These are phyloP conservation scores for Onychostoma macrolepis DNA, from an alignment of 2,113 vertebrate species.

Conservation along the genomic window DNA sequence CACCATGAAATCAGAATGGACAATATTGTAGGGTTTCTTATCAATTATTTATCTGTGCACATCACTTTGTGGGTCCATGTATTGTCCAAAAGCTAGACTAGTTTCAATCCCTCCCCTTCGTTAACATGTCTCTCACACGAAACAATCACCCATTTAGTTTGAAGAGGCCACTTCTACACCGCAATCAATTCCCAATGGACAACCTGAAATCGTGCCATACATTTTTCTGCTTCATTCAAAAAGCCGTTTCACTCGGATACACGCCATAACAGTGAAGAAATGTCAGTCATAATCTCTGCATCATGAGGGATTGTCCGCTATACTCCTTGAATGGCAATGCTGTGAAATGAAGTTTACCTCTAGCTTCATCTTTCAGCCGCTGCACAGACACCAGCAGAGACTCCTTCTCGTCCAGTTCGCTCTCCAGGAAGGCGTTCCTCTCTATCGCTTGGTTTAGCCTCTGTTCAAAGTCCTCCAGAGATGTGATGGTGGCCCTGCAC, in stretches of 20 bases:
- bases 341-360: slow-evolving; percentile 77
- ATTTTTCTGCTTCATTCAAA: not conserved
- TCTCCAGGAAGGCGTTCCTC: slow-evolving; percentile 97
- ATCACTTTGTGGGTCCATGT: not conserved
- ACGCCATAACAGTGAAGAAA: not conserved
- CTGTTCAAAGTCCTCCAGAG: slow-evolving; percentile 97
- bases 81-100: not conserved
- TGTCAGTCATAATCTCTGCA: not conserved
- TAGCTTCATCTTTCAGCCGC: slow-evolving; percentile 96
- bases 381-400: slow-evolving; percentile 95
- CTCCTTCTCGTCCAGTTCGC: slow-evolving; percentile 97
- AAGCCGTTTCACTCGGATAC: not conserved
- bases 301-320: not conserved
- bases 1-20: not conserved
- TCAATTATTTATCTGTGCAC: too few species aligned
- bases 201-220: not conserved
- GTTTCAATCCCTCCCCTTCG: not conserved
- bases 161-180: not conserved
- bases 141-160: not conserved
- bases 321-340: not conserved
- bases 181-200: not conserved
- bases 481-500: slow-evolving; percentile 95
- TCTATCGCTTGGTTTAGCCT: slow-evolving; percentile 98
- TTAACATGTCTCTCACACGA: not conserved
- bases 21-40: too few species aligned